Conservation (phyloP, 2,113 vertebrate species). For the Takifugu flavidus region DNA sequence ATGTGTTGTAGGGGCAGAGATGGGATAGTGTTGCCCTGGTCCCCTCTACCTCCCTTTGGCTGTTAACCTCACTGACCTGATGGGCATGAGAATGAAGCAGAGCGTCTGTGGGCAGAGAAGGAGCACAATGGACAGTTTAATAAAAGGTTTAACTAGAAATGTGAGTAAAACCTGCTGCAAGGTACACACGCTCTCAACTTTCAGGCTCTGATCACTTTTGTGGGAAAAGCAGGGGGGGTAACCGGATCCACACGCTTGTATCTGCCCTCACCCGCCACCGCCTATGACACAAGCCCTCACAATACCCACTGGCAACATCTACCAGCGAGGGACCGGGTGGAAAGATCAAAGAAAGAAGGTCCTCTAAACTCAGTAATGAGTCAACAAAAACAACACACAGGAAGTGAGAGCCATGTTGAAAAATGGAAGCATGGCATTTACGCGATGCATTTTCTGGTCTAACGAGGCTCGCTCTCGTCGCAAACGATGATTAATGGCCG, state of each 20-base stretch:
- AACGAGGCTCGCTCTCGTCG: slow-evolving; percentile 61
- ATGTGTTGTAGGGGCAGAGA: slow-evolving; percentile 74
- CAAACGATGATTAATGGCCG: slow-evolving; percentile 68
- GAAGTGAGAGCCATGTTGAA: slow-evolving; percentile 30
- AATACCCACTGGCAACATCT: slow-evolving; percentile 18
- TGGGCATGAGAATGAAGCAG: slow-evolving; percentile 74
- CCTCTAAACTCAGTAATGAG: slow-evolving; percentile 36
- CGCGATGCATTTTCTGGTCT: slow-evolving; percentile 41
- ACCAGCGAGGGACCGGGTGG: background rate
- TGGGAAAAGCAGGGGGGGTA: slow-evolving; percentile 74
- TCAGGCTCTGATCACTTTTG: slow-evolving; percentile 80
- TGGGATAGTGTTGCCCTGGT: slow-evolving; percentile 68
- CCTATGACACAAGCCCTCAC: slow-evolving; percentile 6
- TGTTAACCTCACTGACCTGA: slow-evolving; percentile 81
- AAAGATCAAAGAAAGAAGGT: slow-evolving; percentile 7
- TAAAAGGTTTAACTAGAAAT: slow-evolving; percentile 77
- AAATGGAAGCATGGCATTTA: slow-evolving; percentile 38
- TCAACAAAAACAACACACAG: slow-evolving; percentile 44
- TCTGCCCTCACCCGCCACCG: slow-evolving; percentile 29
- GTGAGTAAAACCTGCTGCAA: slow-evolving; percentile 75
- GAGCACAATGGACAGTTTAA: slow-evolving; percentile 81
- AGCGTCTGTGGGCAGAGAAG: slow-evolving; percentile 68
- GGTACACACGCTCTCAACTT: slow-evolving; percentile 77
- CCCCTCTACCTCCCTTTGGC: slow-evolving; percentile 60
- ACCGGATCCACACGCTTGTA: slow-evolving; percentile 67